Conservation (phyloP, 2,113 vertebrate species). For the Vombatus ursinus region DNA sequence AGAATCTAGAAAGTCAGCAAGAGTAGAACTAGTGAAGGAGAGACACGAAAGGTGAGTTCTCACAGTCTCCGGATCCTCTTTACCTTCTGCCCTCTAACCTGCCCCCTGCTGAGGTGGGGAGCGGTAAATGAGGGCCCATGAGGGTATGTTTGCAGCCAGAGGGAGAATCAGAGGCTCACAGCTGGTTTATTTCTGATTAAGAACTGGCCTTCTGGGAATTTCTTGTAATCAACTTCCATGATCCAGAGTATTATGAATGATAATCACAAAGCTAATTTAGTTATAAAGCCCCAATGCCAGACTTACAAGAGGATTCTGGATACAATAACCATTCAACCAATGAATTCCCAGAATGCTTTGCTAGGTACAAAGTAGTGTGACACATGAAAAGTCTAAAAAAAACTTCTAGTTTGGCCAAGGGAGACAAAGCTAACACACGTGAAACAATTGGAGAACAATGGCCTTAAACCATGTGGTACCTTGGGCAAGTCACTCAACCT, state of each 20-base stretch:
- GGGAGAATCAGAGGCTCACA: neutral
- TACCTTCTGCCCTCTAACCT: neutral
- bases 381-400: neutral
- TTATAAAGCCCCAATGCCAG: neutral
- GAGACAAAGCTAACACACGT: neutral
- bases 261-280: neutral
- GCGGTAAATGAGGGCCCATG: neutral
- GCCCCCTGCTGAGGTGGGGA: neutral
- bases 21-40: neutral
- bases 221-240: neutral
- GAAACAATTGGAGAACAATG: neutral
- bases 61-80: neutral
- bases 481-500: neutral
- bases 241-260: neutral
- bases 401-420: neutral
- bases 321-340: neutral
- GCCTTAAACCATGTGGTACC: neutral
- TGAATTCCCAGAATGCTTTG: neutral
- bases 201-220: neutral
- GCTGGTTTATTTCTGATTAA: neutral
- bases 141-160: neutral
- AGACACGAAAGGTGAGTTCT: neutral
- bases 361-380: neutral
- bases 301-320: neutral
- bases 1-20: neutral